Conservation (phyloP, 2,113 vertebrate species). For the Guaruba guarouba region DNA sequence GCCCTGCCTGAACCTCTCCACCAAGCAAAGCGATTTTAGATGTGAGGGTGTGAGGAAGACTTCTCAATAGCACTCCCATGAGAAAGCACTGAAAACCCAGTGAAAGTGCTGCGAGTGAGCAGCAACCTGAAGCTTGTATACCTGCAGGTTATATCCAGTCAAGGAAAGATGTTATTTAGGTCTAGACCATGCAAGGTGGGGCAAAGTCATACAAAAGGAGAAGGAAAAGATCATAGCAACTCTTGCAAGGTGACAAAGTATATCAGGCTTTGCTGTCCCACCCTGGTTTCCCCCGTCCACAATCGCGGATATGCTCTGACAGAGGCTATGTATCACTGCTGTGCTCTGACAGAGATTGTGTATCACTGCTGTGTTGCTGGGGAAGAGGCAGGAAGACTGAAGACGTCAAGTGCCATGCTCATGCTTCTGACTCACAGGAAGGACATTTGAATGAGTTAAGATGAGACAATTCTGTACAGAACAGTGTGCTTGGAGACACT, state of each 20-base stretch:
- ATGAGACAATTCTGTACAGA: slow-evolving; percentile 10
- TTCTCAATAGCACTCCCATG: neutral
- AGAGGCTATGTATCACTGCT: neutral
- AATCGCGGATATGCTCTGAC: neutral
- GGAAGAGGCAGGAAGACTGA: neutral
- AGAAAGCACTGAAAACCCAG: neutral
- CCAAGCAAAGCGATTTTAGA: neutral
- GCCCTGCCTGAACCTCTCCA: neutral
- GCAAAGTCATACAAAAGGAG: neutral
- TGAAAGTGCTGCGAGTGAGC: accelerated
- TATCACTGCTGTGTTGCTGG: accelerated
- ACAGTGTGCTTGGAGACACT: neutral
- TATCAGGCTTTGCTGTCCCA: neutral
- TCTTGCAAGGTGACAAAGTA: neutral
- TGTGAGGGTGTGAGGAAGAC: neutral
- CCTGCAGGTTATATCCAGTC: neutral
- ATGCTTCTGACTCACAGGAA: neutral
- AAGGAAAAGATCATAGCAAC: neutral
- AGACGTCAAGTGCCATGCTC: neutral
- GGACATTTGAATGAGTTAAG: neutral
- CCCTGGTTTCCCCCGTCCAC: neutral
- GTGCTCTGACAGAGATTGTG: neutral
- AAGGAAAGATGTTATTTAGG: neutral
- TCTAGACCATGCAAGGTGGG: neutral
- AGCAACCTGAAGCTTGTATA: neutral